phyloP scores from a whole-genome alignment of 2,888 invertebrate genomes.

The Saturnia japonica region DNA sequence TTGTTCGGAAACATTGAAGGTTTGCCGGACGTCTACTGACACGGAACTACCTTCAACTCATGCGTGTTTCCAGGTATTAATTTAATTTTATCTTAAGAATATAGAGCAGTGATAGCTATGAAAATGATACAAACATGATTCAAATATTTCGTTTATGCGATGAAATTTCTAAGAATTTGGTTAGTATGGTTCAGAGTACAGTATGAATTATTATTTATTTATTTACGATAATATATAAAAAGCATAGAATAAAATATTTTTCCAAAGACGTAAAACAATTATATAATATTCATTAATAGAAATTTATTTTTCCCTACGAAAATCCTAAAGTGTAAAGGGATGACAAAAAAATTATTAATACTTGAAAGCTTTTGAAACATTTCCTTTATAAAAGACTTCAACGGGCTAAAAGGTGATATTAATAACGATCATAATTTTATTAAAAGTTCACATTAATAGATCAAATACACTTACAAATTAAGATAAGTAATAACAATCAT shows the following conservation, averaged over 20 bases:
- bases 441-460: background rate
- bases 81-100: constrained; percentile 51
- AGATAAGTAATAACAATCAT: constrained; percentile 23
- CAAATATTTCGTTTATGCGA: background rate
- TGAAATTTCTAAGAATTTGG: background rate
- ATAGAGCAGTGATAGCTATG: constrained; percentile 42
- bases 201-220: background rate
- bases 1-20: constrained; percentile 79
- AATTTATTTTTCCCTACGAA: background rate
- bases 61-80: constrained; percentile 74
- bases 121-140: background rate
- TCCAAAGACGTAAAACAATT: background rate
- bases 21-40: constrained; percentile 77
- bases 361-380: background rate
- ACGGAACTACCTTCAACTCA: constrained; percentile 76
- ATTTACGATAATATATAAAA: background rate
- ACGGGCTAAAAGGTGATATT: constrained; percentile 36
- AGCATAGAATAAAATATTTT: background rate
- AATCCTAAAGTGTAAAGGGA: no score
- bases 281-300: background rate
- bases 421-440: background rate
- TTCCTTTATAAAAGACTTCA: constrained; percentile 52
- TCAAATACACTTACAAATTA: background rate
- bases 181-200: background rate
- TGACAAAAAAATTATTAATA: background rate